Evolutionary conservation across 2,888 invertebrate genomes (phyloP).

Genomic region (Acanthopleura granulata): DNA sequence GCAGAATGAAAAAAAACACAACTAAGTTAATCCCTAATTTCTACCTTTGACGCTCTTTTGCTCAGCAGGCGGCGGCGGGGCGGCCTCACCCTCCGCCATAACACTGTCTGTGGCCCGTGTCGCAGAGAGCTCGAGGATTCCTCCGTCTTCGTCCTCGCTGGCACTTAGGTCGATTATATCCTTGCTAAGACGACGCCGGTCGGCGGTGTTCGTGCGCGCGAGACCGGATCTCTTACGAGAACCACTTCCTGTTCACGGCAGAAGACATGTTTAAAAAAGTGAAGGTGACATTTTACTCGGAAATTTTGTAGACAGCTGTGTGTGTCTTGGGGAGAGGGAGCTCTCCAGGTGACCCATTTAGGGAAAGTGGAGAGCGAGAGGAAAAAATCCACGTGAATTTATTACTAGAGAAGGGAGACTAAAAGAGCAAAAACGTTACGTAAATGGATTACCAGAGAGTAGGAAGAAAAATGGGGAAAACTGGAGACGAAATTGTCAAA

Average conservation of each 20-base stretch:
- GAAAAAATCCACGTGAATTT: no score
- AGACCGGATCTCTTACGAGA: background rate
- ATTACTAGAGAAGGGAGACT: no score
- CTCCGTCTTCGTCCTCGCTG: constrained; percentile 47
- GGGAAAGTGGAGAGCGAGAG: no score
- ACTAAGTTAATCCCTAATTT: background rate
- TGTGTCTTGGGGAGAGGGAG: background rate
- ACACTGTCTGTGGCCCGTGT: constrained; percentile 52
- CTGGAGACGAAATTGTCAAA: no score
- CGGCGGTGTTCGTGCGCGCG: constrained; percentile 3
- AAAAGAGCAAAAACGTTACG: no score
- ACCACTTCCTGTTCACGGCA: background rate
- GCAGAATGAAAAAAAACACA: no score
- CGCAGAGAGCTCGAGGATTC: constrained; percentile 59
- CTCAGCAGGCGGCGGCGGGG: background rate
- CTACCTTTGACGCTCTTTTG: background rate
- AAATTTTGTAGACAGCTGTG: no score
- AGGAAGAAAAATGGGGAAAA: no score
- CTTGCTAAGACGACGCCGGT: constrained; percentile 24
- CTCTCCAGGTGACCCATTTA: background rate
- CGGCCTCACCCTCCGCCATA: constrained; percentile 35
- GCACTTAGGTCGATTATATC: constrained; percentile 37
- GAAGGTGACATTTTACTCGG: no score
- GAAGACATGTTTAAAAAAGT: no score
- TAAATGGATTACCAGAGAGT: no score